Evolutionary conservation across 1,140 invertebrate genomes (phyloP), one percentile per base, ranked within the genome.

Genomic region (Sitophilus oryzae): DNA sequence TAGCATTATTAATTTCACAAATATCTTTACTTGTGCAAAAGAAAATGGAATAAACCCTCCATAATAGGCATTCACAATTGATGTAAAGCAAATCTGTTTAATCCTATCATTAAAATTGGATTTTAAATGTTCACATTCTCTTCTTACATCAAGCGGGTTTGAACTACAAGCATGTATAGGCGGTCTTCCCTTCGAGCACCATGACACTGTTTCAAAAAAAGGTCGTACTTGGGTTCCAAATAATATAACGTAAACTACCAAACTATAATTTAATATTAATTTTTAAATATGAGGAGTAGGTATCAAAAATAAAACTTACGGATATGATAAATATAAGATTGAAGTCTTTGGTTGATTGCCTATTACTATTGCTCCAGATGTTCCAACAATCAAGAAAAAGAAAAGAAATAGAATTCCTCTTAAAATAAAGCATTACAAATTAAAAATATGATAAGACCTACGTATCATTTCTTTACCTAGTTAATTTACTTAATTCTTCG

Each of bases 1-100:
- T 10, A 10, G 14, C 11, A 14, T 49, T 25, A 10, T 8, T 9
- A 34, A 22, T 56, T 71, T 72, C 71, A 90, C 87, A 14, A 10
- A 10, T 23, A 15, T 36, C 54, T 71, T 71, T 72, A 90, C 88
- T 78, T 88, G 83, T 18, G 87, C 85, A 79, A 94, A 91, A 66
- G 86, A 86, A 64, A 92, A 88, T 0, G 94, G 94, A 18, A 96
- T 83, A 69, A 96, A 88, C 51, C 85, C 88, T 60, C 88, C 84
- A 71, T 96, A 93, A 69, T 96, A 97, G 0, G 92, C 89, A 63
- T 88, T 91, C 1, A 91, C 73, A 36, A 93, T 81, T 1, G 92
- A 91, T 65, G 89, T 91, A 67, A 94, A 96, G 3, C 97, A 74
- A 45, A 93, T 85, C 69, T 90, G 88, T 72, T 93, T 94, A 60